Percentiles rank a stretch among this genome's conserved stretches.
These are phyloP conservation scores for Silurus glanis DNA, from an alignment of 2,113 vertebrate species.

Conservation along the genomic window DNA sequence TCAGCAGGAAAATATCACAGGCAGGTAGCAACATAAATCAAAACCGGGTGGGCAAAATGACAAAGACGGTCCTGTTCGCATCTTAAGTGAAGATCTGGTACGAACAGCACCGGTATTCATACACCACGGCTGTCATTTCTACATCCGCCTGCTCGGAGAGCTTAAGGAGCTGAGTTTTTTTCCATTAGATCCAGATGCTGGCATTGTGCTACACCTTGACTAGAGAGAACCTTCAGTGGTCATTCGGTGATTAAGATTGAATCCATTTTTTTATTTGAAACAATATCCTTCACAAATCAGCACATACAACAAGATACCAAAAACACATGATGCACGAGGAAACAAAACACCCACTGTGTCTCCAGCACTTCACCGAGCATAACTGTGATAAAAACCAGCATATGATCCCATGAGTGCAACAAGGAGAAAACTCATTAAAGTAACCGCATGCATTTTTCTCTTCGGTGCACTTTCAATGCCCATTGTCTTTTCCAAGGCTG, in stretches of 20 bases:
- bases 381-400: background rate
- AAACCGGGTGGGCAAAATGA: background rate
- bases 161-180: too few species aligned
- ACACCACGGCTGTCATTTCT: background rate
- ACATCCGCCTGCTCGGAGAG: background rate
- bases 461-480: background rate
- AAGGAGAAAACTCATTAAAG: background rate
- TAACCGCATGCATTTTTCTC: background rate
- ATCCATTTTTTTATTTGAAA: too few species aligned
- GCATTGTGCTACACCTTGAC: background rate
- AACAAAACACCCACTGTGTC: background rate
- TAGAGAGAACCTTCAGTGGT: too few species aligned
- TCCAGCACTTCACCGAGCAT: background rate
- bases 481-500: background rate
- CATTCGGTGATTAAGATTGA: too few species aligned
- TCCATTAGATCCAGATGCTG: background rate
- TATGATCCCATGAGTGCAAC: background rate
- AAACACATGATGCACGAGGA: background rate
- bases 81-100: background rate
- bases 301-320: too few species aligned
- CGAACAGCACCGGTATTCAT: background rate
- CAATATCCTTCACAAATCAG: background rate
- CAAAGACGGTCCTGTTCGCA: background rate
- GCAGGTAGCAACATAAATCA: background rate
- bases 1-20: background rate